Conservation (phyloP, 2,797 vertebrate species). For the Pseudomugil tenellus region DNA sequence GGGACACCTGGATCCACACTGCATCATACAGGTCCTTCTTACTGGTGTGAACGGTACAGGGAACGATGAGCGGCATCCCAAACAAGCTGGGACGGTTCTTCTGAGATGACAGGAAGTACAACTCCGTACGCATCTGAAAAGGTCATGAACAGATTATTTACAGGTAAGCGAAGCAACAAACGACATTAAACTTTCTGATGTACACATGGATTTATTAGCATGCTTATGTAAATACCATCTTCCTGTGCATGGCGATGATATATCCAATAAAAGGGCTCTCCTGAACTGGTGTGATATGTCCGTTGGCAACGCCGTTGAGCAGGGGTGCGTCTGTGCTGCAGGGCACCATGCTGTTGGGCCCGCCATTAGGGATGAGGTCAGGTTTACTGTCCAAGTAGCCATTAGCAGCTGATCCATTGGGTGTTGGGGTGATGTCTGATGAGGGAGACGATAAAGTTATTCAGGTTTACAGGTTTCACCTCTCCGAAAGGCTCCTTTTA, state of each 20-base stretch:
- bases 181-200: neutral
- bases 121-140: constrained; percentile 92
- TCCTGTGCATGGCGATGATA: constrained; percentile 98
- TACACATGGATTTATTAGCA: accelerated
- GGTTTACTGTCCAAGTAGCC: constrained; percentile 78
- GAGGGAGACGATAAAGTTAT: neutral
- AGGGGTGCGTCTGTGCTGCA: constrained; percentile 76
- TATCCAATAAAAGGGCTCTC: constrained; percentile 94
- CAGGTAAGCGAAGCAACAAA: neutral
- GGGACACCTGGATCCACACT: constrained; percentile 97
- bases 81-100: constrained; percentile 98
- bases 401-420: constrained; percentile 83
- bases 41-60: constrained; percentile 93
- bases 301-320: constrained; percentile 86
- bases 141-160: neutral
- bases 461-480: too few relatives aligned
- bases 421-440: constrained; percentile 70
- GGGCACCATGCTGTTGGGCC: constrained; percentile 87
- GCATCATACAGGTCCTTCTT: constrained; percentile 96
- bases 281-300: constrained; percentile 84
- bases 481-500: too few relatives aligned
- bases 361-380: constrained; percentile 89
- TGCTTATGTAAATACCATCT: constrained; percentile 86
- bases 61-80: constrained; percentile 98
- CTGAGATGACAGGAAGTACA: constrained; percentile 97